Percentiles rank a stretch among this genome's conserved stretches.
Conservation (phyloP, 2,797 vertebrate genomes). For the Coregonus suidteri region DNA sequence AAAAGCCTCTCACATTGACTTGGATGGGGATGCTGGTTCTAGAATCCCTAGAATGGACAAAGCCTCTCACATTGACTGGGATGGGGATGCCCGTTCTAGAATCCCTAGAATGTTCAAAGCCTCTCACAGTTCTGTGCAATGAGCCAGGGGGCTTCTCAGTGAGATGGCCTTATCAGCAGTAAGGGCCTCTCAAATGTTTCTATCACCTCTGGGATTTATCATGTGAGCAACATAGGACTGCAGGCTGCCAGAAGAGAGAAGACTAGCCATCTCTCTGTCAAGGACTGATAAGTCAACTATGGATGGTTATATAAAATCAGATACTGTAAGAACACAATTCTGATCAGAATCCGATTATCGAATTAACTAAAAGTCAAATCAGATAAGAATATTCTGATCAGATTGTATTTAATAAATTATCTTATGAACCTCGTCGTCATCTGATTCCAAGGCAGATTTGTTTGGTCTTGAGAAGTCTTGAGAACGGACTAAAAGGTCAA, state of each 20-base stretch:
- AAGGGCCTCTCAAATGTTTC: constrained; percentile 68
- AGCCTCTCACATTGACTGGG: too few relatives aligned
- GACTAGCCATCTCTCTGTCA: constrained; percentile 45
- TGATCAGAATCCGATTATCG: background rate
- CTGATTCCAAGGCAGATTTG: background rate
- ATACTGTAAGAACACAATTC: background rate
- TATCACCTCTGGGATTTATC: constrained; percentile 66
- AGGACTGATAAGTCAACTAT: constrained; percentile 17
- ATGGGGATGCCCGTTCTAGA: too few relatives aligned
- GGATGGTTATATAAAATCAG: background rate
- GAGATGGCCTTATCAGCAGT: constrained; percentile 69
- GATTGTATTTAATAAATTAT: constrained; percentile 14
- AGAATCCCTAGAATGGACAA: background rate
- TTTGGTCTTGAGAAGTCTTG: background rate
- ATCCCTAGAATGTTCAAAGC: too few relatives aligned
- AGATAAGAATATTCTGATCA: constrained; percentile 33
- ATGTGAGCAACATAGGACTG: constrained; percentile 56
- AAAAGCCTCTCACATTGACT: too few relatives aligned
- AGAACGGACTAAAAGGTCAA: constrained; percentile 54
- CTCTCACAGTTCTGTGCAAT: constrained; percentile 22
- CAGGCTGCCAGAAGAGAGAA: constrained; percentile 33
- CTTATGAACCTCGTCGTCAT: background rate
- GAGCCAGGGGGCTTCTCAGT: constrained; percentile 57
- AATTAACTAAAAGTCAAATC: background rate
- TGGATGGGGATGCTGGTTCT: background rate